phyloP scores from a whole-genome alignment of 2,888 invertebrate genomes.

The Nysson spinosus region DNA sequence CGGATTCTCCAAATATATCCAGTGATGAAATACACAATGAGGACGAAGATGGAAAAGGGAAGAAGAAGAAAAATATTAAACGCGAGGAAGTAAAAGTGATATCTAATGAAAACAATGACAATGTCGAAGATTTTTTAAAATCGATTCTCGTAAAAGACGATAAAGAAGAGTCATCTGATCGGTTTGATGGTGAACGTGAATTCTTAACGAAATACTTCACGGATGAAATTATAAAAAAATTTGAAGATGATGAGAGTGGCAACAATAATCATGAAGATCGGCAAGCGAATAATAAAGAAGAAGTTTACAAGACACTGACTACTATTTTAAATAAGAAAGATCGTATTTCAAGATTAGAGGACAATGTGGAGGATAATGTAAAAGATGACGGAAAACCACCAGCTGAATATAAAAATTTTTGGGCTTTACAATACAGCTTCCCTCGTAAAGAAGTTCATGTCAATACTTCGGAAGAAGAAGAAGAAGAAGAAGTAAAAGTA shows the following conservation, averaged over 20 bases:
- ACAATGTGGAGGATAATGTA: conserved; percentile 76
- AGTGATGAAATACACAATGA: not conserved
- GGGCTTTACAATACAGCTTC: conserved; percentile 80
- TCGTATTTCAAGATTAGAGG: conserved; percentile 55
- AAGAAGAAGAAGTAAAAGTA: no score
- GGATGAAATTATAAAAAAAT: conserved; percentile 32
- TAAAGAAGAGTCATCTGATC: not conserved
- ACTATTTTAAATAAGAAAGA: conserved; percentile 53
- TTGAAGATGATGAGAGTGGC: conserved; percentile 21
- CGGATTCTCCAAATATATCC: not conserved
- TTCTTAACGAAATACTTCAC: conserved; percentile 40
- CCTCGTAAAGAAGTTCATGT: conserved; percentile 69
- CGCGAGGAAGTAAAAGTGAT: not conserved
- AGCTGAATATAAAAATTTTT: conserved; percentile 79
- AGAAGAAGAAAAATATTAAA: not conserved
- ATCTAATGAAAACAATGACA: conserved; percentile 5
- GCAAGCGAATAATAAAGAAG: conserved; percentile 11
- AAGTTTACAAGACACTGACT: conserved; percentile 47
- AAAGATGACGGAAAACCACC: conserved; percentile 78
- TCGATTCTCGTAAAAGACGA: conserved; percentile 14
- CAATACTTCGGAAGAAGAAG: no score
- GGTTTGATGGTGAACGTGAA: conserved; percentile 29
- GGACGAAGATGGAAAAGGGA: not conserved
- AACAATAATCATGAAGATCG: conserved; percentile 18
- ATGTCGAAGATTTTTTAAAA: conserved; percentile 42